These are phyloP conservation scores for Petroica traversi DNA, from an alignment of 2,113 vertebrate genomes.

Conservation along the genomic window DNA sequence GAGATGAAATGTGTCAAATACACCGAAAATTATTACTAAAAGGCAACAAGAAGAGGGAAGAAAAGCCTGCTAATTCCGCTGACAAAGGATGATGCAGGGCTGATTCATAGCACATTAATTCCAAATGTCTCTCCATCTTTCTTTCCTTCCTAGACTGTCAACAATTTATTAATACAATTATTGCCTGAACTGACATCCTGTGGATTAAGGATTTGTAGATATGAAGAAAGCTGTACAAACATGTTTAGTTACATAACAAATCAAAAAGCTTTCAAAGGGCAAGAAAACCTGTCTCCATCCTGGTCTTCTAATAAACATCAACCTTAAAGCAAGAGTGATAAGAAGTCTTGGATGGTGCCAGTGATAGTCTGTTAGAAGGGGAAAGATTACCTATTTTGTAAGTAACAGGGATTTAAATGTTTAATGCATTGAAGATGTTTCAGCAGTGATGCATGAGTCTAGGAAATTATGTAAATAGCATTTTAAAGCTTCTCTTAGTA, in stretches of 20 bases:
- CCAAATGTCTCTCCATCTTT: constrained; percentile 57
- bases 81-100: constrained; percentile 59
- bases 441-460: neutral
- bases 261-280: constrained; percentile 49
- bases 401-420: neutral
- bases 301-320: constrained; percentile 50
- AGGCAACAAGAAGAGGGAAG: constrained; percentile 12
- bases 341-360: neutral
- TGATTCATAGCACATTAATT: constrained; percentile 66
- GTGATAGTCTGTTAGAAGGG: neutral
- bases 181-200: constrained; percentile 57
- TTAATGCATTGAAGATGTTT: constrained; percentile 5
- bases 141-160: constrained; percentile 52
- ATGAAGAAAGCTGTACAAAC: constrained; percentile 45
- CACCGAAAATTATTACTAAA: constrained; percentile 70
- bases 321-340: constrained; percentile 4
- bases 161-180: constrained; percentile 72
- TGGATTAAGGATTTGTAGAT: constrained; percentile 64
- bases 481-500: neutral
- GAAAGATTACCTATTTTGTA: neutral
- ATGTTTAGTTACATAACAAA: constrained; percentile 63
- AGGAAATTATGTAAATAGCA: constrained; percentile 19
- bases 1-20: constrained; percentile 72
- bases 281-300: constrained; percentile 3
- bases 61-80: constrained; percentile 49